A percentile compares a stretch with the other conserved stretches of the same genome.
Conservation (phyloP, 2,113 vertebrate species). For the Glareola pratincola region DNA sequence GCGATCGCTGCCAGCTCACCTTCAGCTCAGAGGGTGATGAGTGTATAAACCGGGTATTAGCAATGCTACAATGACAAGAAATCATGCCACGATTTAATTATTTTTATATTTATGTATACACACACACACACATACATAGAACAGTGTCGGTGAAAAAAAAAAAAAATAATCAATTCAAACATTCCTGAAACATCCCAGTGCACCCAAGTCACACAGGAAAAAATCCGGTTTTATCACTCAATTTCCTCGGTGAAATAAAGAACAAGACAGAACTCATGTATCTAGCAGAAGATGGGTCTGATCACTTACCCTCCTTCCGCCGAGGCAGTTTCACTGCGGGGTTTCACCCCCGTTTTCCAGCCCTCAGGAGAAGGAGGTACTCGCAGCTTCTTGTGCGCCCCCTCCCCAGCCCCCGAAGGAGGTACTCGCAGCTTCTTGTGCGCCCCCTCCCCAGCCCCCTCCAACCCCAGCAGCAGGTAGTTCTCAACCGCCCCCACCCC, state of each 20-base stretch:
- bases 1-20: background rate
- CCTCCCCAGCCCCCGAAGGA: too few relatives aligned
- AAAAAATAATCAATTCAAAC: background rate
- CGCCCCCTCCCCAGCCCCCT: too few relatives aligned
- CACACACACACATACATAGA: rapidly evolving
- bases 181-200: background rate
- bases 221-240: background rate
- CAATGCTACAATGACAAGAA: background rate
- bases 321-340: background rate
- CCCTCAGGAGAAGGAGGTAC: too few relatives aligned
- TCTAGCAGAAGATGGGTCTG: background rate
- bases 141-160: background rate
- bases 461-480: background rate
- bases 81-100: background rate
- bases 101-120: too few relatives aligned
- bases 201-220: background rate
- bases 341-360: background rate
- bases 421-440: background rate
- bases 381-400: background rate
- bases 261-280: background rate
- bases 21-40: background rate
- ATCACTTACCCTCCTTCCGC: background rate
- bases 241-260: background rate
- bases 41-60: background rate
- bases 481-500: background rate